phyloP scores from a whole-genome alignment of 2,797 vertebrate genomes.

The Avahi laniger region DNA sequence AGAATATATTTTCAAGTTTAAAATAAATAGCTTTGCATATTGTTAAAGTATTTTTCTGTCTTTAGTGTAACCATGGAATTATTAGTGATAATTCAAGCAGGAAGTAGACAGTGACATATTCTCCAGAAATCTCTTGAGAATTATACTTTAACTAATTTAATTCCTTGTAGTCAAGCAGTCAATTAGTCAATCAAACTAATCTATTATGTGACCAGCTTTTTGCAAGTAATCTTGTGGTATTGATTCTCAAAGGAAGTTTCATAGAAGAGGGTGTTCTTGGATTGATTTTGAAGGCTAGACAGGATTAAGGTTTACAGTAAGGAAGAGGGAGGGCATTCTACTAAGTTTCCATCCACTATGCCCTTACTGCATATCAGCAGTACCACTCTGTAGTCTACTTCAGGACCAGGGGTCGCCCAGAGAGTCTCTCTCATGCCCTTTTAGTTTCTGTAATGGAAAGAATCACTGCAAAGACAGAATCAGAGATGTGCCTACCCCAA shows the following conservation, averaged over 20 bases:
- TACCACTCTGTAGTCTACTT: background rate
- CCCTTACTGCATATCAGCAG: background rate
- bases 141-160: slow-evolving; percentile 21
- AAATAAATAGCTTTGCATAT: slow-evolving; percentile 2
- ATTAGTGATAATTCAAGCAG: slow-evolving; percentile 23
- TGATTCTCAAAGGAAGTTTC: slow-evolving; percentile 7
- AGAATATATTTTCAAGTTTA: slow-evolving; percentile 2
- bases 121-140: background rate
- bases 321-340: background rate
- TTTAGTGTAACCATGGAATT: background rate
- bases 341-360: background rate
- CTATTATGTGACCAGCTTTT: background rate
- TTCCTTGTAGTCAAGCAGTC: slow-evolving; percentile 4
- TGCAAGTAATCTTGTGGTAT: background rate
- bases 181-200: background rate
- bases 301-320: background rate
- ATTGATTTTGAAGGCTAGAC: background rate
- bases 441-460: background rate
- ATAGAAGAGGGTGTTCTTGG: background rate
- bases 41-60: background rate
- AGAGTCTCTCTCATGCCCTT: background rate
- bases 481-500: background rate
- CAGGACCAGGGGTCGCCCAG: background rate
- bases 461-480: background rate
- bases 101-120: background rate